Percentiles rank a stretch among this genome's conserved stretches.
phyloP scores from a whole-genome alignment of 2,797 vertebrate species.

The Meda fulgida region DNA sequence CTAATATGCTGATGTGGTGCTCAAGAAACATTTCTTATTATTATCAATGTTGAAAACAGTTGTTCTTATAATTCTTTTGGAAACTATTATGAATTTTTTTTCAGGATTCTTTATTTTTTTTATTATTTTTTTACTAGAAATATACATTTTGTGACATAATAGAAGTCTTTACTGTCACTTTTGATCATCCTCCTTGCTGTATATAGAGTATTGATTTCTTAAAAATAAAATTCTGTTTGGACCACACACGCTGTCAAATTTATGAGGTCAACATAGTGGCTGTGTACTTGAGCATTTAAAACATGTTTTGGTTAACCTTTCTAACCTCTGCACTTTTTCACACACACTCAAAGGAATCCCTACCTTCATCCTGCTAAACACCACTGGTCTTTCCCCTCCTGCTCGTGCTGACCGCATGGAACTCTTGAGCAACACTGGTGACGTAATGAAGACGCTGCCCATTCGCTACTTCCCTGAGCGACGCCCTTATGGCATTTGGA shows the following conservation, averaged over 20 bases:
- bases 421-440: conserved; percentile 86
- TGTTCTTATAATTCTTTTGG: neutral
- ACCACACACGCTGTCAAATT: conserved; percentile 34
- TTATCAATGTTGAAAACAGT: neutral
- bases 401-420: conserved; percentile 89
- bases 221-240: neutral
- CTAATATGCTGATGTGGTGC: neutral
- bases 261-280: conserved; percentile 27
- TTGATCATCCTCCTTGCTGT: neutral
- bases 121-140: neutral
- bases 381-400: conserved; percentile 86
- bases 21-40: neutral
- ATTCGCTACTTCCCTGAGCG: conserved; percentile 88
- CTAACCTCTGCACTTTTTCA: conserved; percentile 6
- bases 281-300: conserved; percentile 22
- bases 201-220: neutral
- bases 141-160: neutral
- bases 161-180: neutral
- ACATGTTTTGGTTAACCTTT: conserved; percentile 38
- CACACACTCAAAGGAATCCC: conserved; percentile 83
- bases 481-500: conserved; percentile 89
- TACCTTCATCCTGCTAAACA: conserved; percentile 94
- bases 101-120: neutral
- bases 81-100: neutral
- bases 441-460: conserved; percentile 87